Percentiles rank a stretch among this genome's conserved stretches.
These are phyloP conservation scores for Bungarus multicinctus DNA, from an alignment of 2,113 vertebrate genomes.

Conservation along the genomic window DNA sequence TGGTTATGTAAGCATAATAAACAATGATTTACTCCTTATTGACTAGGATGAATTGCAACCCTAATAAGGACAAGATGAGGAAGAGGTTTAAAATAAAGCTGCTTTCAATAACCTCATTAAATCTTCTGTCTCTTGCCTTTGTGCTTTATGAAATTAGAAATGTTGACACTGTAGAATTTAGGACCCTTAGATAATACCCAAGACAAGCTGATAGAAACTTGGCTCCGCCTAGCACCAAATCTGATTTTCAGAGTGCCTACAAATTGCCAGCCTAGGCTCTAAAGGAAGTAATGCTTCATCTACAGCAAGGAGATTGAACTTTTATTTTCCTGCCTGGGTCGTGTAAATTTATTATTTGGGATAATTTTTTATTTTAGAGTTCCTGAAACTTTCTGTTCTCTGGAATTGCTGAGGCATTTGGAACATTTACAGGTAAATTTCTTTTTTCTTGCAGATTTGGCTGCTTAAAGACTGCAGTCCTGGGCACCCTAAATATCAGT, in stretches of 20 bases:
- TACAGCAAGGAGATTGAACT: not conserved
- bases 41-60: constrained; percentile 16
- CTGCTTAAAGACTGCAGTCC: not conserved
- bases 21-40: constrained; percentile 30
- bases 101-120: constrained; percentile 41
- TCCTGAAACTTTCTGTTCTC: not conserved
- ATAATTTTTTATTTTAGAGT: not conserved
- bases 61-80: constrained; percentile 18
- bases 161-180: constrained; percentile 2
- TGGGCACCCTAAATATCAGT: not conserved
- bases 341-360: not conserved
- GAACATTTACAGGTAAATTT: constrained; percentile 54
- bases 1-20: constrained; percentile 18
- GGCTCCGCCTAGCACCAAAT: constrained; percentile 16
- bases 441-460: not conserved
- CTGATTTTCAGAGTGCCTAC: constrained; percentile 54
- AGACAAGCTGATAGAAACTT: constrained; percentile 39
- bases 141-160: not conserved
- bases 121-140: not conserved
- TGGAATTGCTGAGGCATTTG: constrained; percentile 10
- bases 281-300: not conserved
- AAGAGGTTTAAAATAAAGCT: constrained; percentile 52
- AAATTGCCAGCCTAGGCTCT: constrained; percentile 54
- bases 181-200: constrained; percentile 52
- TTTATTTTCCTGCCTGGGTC: not conserved